Evolutionary conservation across 2,888 invertebrate genomes (phyloP), one percentile per base, ranked within the genome.

Genomic region (Parthenolecanium corni): DNA sequence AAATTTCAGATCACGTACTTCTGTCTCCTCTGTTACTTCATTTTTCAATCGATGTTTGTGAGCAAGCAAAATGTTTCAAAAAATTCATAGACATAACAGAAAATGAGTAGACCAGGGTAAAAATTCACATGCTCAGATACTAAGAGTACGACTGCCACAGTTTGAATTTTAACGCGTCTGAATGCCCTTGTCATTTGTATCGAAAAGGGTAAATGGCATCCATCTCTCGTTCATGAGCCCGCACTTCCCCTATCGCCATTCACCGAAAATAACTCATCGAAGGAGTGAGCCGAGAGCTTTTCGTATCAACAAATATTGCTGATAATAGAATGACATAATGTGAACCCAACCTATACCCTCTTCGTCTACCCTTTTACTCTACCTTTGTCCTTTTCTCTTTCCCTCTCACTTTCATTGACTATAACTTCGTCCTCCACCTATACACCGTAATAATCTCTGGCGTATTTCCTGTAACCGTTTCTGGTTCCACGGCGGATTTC

Each of bases 401-500:
- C 31, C 4, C 31, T 31, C 31, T 31, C 5, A 6, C 9, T 24
- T 20, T 20, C 16, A 9, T n/a, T 20, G 16, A 21, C 21, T 21
- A 20, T n/a, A n/a, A 3, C 52, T 31, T 25, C 44, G 56, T 16
- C 42, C 23, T 44, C 18, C 38, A 46, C 49, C 49, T 61, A 23
- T 49, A 49, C n/a, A n/a, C n/a, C n/a, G n/a, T 49, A 61, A 61
- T 61, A 61, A 61, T 61, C 61, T 61, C 61, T 61, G 61, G 61
- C 61, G 61, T 61, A 61, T 61, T 61, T 61, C 61, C 61, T 61
- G 61, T 18, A 23, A n/a, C 44, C 36, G 49, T 61, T 61, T 51
- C 51, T 61, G 21, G 49, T 61, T 61, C 61, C 61, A 51, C 36
- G 40, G 51, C 51, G 61, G 61, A 61, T 61, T 61, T 61, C 49